A percentile compares a stretch with the other conserved stretches of the same genome.
Evolutionary conservation across 2,113 vertebrate genomes (phyloP).

Genomic region (Mobula birostris): DNA sequence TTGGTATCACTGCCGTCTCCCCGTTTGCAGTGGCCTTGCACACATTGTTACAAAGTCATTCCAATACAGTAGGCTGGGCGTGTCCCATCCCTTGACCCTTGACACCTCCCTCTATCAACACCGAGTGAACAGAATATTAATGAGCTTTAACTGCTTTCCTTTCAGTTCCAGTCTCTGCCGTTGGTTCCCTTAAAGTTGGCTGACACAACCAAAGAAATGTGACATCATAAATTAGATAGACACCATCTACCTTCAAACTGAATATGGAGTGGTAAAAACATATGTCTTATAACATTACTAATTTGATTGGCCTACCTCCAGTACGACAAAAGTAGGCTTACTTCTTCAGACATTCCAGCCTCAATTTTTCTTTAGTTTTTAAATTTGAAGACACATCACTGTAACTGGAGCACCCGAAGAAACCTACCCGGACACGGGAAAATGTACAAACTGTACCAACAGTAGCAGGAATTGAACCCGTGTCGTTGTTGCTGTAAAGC

Average conservation of each 20-base stretch:
- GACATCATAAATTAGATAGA: neutral
- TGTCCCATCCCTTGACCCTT: conserved; percentile 47
- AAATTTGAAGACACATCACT: no score
- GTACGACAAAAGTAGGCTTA: neutral
- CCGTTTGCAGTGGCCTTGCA: conserved; percentile 41
- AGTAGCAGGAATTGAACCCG: no score
- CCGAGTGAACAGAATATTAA: conserved; percentile 61
- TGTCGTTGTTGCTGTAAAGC: no score
- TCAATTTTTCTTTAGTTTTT: neutral
- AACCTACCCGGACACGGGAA: no score
- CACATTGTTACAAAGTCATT: conserved; percentile 69
- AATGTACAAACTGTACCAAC: no score
- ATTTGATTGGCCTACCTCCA: neutral
- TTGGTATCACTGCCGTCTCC: conserved; percentile 36
- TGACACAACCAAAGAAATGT: conserved; percentile 15
- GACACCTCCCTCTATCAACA: conserved; percentile 11
- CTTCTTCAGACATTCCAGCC: neutral
- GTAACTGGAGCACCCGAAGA: no score
- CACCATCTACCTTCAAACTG: neutral
- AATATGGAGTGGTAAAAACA: neutral
- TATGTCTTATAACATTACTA: neutral
- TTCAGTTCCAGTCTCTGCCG: conserved; percentile 46
- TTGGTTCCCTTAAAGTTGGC: conserved; percentile 16
- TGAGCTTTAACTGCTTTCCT: conserved; percentile 68
- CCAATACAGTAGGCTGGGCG: conserved; percentile 60